Percentiles rank a stretch among this genome's conserved stretches.
These are phyloP conservation scores for Nemopilema nomurai DNA, from an alignment of 30 jellyfish, hydroid and myxozoan genomes.

Conservation along the genomic window DNA sequence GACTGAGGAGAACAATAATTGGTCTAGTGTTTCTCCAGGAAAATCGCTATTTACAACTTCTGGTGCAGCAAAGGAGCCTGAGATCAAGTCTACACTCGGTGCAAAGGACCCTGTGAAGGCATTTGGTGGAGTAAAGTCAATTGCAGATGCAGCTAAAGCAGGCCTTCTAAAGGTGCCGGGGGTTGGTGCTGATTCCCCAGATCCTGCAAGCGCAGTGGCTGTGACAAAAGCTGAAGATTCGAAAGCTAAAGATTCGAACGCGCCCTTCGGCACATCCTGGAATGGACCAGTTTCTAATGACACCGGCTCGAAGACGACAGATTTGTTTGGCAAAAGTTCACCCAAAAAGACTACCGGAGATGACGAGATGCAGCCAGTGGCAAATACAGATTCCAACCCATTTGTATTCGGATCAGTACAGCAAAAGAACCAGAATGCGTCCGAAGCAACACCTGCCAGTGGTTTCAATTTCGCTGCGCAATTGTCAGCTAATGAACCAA, in stretches of 20 bases:
- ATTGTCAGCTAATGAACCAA: background rate
- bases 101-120: background rate
- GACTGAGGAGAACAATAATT: conserved; percentile 58
- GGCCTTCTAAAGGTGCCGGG: conserved; percentile 62
- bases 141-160: conserved; percentile 77
- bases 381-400: background rate
- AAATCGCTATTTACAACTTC: background rate
- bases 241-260: conserved; percentile 9
- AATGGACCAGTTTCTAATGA: conserved; percentile 41
- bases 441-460: background rate
- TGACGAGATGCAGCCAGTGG: background rate
- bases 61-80: background rate
- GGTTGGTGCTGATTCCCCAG: background rate
- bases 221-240: conserved; percentile 16
- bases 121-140: conserved; percentile 17
- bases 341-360: background rate
- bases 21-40: background rate
- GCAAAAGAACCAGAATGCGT: background rate
- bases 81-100: background rate
- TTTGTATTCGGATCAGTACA: background rate
- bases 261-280: background rate
- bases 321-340: background rate
- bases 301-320: background rate
- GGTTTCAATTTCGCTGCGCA: background rate
- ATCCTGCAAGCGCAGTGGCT: background rate